Conservation (phyloP, 2,113 vertebrate species). For the Pholis gunnellus region DNA sequence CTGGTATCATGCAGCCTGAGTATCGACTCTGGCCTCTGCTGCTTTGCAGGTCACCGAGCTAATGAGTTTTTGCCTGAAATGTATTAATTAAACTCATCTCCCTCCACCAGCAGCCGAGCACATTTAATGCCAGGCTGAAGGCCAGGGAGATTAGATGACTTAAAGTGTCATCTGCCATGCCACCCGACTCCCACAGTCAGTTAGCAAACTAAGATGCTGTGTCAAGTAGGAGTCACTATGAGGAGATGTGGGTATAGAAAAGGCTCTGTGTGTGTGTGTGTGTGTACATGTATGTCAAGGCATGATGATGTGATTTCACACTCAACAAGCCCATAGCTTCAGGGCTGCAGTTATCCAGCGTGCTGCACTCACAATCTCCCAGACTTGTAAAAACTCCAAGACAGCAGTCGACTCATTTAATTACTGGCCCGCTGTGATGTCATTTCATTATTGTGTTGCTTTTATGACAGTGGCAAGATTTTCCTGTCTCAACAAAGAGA, state of each 20-base stretch:
- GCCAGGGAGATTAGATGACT: slow-evolving; percentile 49
- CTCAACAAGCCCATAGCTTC: slow-evolving; percentile 5
- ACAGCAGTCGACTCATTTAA: slow-evolving; percentile 77
- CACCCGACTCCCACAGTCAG: slow-evolving; percentile 1
- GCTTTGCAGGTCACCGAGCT: slow-evolving; percentile 63
- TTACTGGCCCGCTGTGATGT: slow-evolving; percentile 73
- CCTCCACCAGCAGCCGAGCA: slow-evolving; percentile 24
- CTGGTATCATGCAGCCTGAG: slow-evolving; percentile 49
- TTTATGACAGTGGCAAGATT: slow-evolving; percentile 73
- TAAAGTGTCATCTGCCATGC: slow-evolving; percentile 48
- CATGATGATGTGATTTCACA: slow-evolving; percentile 6
- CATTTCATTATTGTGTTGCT: slow-evolving; percentile 80
- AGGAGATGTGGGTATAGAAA: neutral
- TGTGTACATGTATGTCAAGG: neutral
- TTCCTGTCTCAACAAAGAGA: slow-evolving; percentile 77
- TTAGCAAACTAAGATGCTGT: slow-evolving; percentile 3
- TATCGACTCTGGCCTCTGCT: slow-evolving; percentile 46
- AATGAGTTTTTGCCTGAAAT: slow-evolving; percentile 64
- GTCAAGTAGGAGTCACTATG: neutral
- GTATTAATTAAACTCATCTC: slow-evolving; percentile 68
- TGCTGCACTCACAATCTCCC: slow-evolving; percentile 48
- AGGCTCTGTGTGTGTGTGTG: too few relatives aligned
- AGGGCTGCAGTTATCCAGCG: slow-evolving; percentile 5
- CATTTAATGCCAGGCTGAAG: slow-evolving; percentile 54
- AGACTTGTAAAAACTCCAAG: slow-evolving; percentile 70